These are phyloP conservation scores for Drosophila nebulosa DNA, from an alignment of 1,140 invertebrate genomes.

Conservation along the genomic window DNA sequence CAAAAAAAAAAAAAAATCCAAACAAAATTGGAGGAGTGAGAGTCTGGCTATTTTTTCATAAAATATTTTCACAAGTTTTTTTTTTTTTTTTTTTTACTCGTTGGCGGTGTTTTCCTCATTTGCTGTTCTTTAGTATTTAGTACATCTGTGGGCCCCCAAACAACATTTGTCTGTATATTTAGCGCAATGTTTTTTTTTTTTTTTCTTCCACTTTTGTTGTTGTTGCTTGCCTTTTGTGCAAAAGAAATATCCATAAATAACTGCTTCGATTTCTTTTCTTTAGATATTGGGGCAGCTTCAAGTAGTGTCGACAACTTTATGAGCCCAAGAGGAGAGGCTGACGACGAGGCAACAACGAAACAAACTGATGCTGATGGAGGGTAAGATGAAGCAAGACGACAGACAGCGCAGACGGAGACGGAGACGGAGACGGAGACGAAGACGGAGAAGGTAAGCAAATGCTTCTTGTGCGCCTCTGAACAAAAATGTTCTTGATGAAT, in stretches of 20 bases:
- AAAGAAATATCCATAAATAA: constrained; percentile 67
- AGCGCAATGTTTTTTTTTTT: constrained; percentile 54
- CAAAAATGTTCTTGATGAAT: constrained; percentile 59
- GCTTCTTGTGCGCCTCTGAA: constrained; percentile 17
- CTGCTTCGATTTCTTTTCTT: constrained; percentile 59
- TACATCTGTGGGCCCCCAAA: constrained; percentile 37
- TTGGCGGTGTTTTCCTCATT: not conserved
- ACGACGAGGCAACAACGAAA: not conserved
- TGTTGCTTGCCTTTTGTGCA: constrained; percentile 11
- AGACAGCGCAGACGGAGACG: too few species aligned
- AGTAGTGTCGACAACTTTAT: constrained; percentile 68
- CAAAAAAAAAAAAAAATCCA: not conserved
- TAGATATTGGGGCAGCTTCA: constrained; percentile 37
- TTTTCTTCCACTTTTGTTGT: constrained; percentile 17
- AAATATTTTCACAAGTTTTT: constrained; percentile 28
- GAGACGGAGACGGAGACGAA: too few species aligned
- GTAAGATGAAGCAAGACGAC: not conserved
- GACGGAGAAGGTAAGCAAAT: not conserved
- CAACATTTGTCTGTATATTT: constrained; percentile 60
- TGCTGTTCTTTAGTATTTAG: constrained; percentile 5
- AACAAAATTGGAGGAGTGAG: not conserved
- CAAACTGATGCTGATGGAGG: not conserved
- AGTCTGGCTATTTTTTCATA: not conserved
- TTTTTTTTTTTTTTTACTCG: not conserved
- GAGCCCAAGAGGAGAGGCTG: constrained; percentile 14